Percentiles rank a stretch among this genome's conserved stretches.
Conservation (phyloP, 2,888 invertebrate species). For the Stenichneumon culpator region DNA sequence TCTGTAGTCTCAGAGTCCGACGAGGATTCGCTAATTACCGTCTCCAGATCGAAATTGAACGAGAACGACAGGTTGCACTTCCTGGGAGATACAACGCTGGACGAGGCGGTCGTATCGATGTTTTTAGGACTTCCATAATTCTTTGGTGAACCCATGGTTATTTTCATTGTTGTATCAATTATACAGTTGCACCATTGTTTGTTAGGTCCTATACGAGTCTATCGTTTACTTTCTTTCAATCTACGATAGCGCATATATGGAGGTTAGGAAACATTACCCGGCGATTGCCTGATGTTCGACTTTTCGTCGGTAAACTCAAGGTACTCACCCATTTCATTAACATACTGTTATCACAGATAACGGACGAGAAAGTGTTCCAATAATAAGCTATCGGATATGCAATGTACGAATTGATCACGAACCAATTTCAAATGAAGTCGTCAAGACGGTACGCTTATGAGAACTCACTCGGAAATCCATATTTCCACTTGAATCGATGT, state of each 20-base stretch:
- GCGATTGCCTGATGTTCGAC: no score
- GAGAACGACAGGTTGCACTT: constrained; percentile 80
- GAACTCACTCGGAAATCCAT: neutral
- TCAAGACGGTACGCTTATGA: neutral
- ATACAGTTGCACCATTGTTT: neutral
- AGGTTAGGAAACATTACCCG: neutral
- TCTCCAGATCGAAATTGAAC: constrained; percentile 79
- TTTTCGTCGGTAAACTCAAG: neutral
- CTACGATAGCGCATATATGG: neutral
- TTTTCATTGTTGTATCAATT: neutral
- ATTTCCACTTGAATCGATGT: neutral
- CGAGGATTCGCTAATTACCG: constrained; percentile 74
- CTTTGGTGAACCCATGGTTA: constrained; percentile 16
- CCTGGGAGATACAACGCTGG: constrained; percentile 49
- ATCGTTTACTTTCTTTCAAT: neutral
- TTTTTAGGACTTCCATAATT: neutral
- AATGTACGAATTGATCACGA: neutral
- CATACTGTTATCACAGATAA: neutral
- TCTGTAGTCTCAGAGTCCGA: constrained; percentile 81
- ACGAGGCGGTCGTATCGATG: neutral
- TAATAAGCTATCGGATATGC: neutral
- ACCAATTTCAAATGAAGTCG: neutral
- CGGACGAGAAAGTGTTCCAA: neutral
- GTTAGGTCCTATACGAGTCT: no score
- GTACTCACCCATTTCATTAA: neutral